Evolutionary conservation across 2,888 invertebrate species (phyloP).

Genomic region (Pyralis farinalis): DNA sequence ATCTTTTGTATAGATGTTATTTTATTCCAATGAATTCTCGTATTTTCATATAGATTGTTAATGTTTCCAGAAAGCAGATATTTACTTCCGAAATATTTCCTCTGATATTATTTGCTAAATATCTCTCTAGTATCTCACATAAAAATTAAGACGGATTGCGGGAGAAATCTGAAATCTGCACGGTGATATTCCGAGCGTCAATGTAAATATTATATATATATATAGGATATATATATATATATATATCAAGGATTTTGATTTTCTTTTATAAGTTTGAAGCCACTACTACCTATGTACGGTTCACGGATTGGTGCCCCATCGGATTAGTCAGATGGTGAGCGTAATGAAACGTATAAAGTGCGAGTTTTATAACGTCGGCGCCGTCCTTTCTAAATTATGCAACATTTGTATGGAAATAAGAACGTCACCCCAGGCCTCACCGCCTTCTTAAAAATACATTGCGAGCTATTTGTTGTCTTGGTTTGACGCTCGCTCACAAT

Average conservation of each 20-base stretch:
- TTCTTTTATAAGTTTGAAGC: background rate
- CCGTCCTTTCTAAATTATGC: conserved; percentile 70
- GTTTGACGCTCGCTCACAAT: conserved; percentile 61
- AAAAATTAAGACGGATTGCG: too few species aligned
- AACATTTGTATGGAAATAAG: conserved; percentile 78
- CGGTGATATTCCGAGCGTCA: too few species aligned
- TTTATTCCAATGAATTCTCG: too few species aligned
- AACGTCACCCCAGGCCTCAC: conserved; percentile 47
- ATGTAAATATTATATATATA: too few species aligned
- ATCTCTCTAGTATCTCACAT: too few species aligned
- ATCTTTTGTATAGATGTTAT: too few species aligned
- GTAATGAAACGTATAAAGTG: conserved; percentile 53
- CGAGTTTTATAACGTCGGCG: conserved; percentile 54
- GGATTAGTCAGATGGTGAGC: conserved; percentile 19
- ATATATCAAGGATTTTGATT: background rate
- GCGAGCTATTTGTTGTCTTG: conserved; percentile 60
- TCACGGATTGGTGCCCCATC: conserved; percentile 9
- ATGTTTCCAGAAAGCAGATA: too few species aligned
- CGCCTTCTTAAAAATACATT: conserved; percentile 70
- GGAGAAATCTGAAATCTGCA: too few species aligned
- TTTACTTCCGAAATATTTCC: too few species aligned
- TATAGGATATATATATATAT: too few species aligned
- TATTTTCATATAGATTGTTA: too few species aligned
- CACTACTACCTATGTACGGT: background rate
- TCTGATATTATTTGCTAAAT: too few species aligned